phyloP scores from a whole-genome alignment of 2,888 invertebrate genomes.

The Bedellia somnulentella region DNA sequence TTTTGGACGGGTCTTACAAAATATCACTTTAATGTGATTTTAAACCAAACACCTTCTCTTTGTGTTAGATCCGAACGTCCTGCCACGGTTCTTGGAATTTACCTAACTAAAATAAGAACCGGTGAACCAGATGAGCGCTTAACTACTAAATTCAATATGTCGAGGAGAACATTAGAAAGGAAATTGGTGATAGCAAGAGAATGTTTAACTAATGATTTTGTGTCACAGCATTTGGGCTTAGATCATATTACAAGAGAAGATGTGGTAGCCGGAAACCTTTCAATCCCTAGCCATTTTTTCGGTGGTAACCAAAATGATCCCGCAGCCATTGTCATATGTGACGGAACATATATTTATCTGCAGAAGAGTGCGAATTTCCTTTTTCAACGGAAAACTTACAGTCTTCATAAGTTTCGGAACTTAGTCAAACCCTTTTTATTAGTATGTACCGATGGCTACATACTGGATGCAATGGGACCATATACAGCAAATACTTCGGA shows the following conservation, averaged over 20 bases:
- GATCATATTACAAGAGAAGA: constrained; percentile 3
- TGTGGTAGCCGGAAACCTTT: not conserved
- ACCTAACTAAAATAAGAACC: constrained; percentile 8
- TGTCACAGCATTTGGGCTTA: constrained; percentile 4
- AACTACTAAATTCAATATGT: constrained; percentile 5
- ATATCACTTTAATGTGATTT: constrained; percentile 5
- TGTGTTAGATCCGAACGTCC: constrained; percentile 1
- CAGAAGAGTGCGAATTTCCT: constrained; percentile 10
- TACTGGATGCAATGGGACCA: constrained; percentile 9
- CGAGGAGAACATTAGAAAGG: constrained; percentile 3
- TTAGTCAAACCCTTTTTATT: constrained; percentile 3
- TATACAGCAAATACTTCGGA: constrained; percentile 7
- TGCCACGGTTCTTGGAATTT: constrained; percentile 5
- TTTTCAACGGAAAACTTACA: constrained; percentile 3
- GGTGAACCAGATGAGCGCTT: constrained; percentile 6
- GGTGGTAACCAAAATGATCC: no score
- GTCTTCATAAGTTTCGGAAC: constrained; percentile 9
- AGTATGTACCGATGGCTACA: constrained; percentile 9
- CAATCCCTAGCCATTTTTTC: constrained; percentile 3
- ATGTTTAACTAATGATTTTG: constrained; percentile 5
- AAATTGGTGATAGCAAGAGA: no score
- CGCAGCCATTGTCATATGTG: constrained; percentile 8
- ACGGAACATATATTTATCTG: constrained; percentile 11
- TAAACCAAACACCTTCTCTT: constrained; percentile 6
- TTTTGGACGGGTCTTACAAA: constrained; percentile 7